Evolutionary conservation across 2,113 vertebrate genomes (phyloP), one percentile per base, ranked within the genome.

Genomic region (Barbus barbus): DNA sequence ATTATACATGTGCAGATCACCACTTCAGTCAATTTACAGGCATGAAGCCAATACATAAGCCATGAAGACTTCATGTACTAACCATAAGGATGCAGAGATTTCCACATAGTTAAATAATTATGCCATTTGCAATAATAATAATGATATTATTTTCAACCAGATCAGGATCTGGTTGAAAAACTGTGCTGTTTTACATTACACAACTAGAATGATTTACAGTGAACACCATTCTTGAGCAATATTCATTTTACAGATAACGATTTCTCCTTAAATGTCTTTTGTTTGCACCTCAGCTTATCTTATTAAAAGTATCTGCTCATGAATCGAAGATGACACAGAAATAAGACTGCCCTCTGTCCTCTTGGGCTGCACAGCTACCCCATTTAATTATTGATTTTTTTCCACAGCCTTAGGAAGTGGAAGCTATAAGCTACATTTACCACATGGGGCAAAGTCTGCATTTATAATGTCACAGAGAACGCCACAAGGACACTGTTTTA

Each of bases 361-460:
- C 65, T 53, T 53, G 44, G 48, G 78, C 65, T 56, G 65, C 56
- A 53, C 41, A 73, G 41, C 22, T 53, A 71, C 69, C 71, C 79
- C 77, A 73, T 88, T 83, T 86, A 85, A 85, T 83, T 84, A 88
- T 86, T 82, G 84, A 88, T 73, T 81, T 76, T 63, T 22, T 48
- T 22, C 51, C 51, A 86, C 53, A 72, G 81, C 77, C 82, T 78
- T 33, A 53, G 72, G 87, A 88, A 85, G 81, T 61, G 71, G 69
- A 77, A 44, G 28, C 80, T 72, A 24, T 84, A 80, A 11, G 44
- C 69, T 38, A 11, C 53, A 69, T 63, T 80, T 71, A 81, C 48
- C 80, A 72, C 78, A 69, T 53, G 51, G 26, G 61, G 71, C 71
- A 75, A 86, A 79, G 63, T 69, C 74, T 84, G 74, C 83, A 44